These are phyloP conservation scores for Heliconius nattereri DNA, from an alignment of 1,140 invertebrate species.

Conservation along the genomic window DNA sequence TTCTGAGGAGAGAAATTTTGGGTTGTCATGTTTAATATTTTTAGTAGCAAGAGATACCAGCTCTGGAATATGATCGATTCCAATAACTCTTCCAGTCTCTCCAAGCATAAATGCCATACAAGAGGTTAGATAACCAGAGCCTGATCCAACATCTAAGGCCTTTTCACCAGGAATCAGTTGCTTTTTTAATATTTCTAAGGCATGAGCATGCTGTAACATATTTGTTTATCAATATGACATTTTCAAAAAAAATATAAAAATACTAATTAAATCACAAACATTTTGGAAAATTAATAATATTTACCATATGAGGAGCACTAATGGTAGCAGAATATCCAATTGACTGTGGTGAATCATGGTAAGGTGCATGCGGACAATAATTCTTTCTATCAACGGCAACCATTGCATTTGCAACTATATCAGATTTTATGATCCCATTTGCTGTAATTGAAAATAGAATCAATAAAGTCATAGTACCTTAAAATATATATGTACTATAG, in stretches of 20 bases:
- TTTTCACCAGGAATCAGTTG: constrained; percentile 89
- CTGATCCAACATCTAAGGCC: constrained; percentile 97
- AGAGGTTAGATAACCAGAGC: constrained; percentile 97
- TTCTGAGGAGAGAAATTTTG: constrained; percentile 84
- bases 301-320: constrained; percentile 98
- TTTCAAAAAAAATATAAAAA: constrained; percentile 4
- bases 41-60: constrained; percentile 87
- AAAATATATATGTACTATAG: neutral
- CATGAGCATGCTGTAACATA: constrained; percentile 91
- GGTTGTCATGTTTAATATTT: constrained; percentile 91
- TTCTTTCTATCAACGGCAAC: constrained; percentile 90
- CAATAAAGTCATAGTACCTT: neutral
- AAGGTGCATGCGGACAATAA: constrained; percentile 89
- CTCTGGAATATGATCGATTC: constrained; percentile 96
- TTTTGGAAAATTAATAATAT: neutral
- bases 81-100: constrained; percentile 87
- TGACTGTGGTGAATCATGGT: constrained; percentile 93
- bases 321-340: constrained; percentile 97
- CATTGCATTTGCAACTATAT: constrained; percentile 92
- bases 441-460: constrained; percentile 82
- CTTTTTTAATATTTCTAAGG: constrained; percentile 92
- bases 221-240: constrained; percentile 1
- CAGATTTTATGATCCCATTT: constrained; percentile 91
- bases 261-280: neutral
- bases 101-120: constrained; percentile 96